Base-by-base conservation (phyloP, 2,797 vertebrate species). In the Falco cherrug region DNA sequence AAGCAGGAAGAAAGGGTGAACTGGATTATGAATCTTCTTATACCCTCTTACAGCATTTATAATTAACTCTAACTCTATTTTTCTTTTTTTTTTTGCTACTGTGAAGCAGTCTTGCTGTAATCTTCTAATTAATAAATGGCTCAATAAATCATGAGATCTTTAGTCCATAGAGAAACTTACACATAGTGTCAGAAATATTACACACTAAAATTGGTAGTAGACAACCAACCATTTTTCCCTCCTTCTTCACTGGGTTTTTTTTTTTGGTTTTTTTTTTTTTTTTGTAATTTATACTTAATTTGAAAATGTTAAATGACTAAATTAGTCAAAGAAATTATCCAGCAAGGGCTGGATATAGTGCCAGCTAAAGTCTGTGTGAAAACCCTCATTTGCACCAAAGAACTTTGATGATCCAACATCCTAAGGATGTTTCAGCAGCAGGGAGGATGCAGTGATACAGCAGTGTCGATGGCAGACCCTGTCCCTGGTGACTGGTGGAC, bases 61-160 rank as follows among this genome's bases (percentile, higher is more conserved):
- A 87, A 94, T 91, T 96, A 95, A 94, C 57, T 90, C 39, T 67
- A 82, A 68, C 59, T 84, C 68, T 79, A 48, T 70, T 79, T 74
- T 41, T 41, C 88, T 73, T 64, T 89, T 41, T 41, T 73, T 64
- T 89, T 80, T 91, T 82, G n/a, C 73, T 87, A 84, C 65, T 87
- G 56, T 16, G 80, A 91, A 95, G 87, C 83, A 64, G 50, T 73
- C 92, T 70, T 89, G 61, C 90, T 95, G 35, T 93, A 96, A 93
- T 91, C 64, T 93, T 88, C 79, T 95, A 95, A 96, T 95, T 97
- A 96, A 97, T 94, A 95, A 96, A 96, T 96, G 76, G 73, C 65
- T 95, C 20, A 4, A 89, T 94, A 94, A 93, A 96, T 96, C 84
- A 95, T 0, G 5, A 91, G 73, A 86, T 96, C 89, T 60, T 90